Conservation (phyloP, 2,888 invertebrate genomes). For the Drosophila antonietae region DNA sequence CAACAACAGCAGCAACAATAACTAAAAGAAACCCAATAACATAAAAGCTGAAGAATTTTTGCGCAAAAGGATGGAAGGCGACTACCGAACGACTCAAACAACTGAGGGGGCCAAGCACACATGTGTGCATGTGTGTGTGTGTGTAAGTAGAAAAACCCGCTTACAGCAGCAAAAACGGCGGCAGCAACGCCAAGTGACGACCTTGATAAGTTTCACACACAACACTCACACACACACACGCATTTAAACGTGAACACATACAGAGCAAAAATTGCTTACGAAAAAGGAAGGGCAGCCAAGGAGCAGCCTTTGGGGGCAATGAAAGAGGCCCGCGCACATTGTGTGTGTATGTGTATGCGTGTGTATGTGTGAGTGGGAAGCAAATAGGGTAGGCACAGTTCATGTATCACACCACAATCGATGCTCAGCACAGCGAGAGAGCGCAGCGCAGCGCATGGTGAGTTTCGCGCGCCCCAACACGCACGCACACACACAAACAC, state of each 20-base stretch:
- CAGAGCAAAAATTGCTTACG: conserved; percentile 49
- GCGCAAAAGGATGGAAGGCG: conserved; percentile 75
- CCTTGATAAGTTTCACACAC: conserved; percentile 82
- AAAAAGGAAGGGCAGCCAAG: conserved; percentile 60
- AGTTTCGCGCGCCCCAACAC: conserved; percentile 30
- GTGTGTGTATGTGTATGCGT: neutral
- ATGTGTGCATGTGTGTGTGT: conserved; percentile 21
- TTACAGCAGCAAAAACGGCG: conserved; percentile 73
- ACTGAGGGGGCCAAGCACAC: conserved; percentile 25
- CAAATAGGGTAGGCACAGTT: conserved; percentile 18
- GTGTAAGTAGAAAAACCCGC: conserved; percentile 78
- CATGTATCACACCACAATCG: conserved; percentile 57
- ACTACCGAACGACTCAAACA: conserved; percentile 32
- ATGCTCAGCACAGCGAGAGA: conserved; percentile 37
- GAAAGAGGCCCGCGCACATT: conserved; percentile 29
- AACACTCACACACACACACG: conserved; percentile 25
- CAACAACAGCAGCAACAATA: conserved; percentile 12
- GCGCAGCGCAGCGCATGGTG: conserved; percentile 48
- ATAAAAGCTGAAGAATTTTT: conserved; percentile 79
- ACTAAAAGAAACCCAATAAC: conserved; percentile 74
- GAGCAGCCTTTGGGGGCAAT: conserved; percentile 35
- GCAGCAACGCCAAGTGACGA: conserved; percentile 79
- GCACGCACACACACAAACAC: neutral
- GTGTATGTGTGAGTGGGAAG: conserved; percentile 4
- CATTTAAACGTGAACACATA: neutral